Percentiles rank a stretch among this genome's conserved stretches.
Evolutionary conservation across 2,113 vertebrate species (phyloP).

Genomic region (Semnornis frantzii): DNA sequence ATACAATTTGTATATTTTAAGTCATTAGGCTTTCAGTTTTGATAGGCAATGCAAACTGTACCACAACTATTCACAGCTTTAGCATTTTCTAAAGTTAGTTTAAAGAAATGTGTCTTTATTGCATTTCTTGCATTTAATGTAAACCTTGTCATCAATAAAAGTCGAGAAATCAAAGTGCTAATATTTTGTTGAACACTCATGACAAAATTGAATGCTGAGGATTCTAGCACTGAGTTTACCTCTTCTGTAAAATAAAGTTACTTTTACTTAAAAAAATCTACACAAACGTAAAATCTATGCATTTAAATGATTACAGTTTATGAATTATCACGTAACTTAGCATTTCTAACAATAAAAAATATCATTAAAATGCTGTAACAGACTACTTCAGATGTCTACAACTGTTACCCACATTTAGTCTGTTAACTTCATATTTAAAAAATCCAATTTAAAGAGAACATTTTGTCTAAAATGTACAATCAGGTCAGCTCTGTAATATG

Average conservation of each 20-base stretch:
- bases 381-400: not conserved
- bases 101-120: not conserved
- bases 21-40: not conserved
- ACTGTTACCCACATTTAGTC: not conserved
- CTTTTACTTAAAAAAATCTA: not conserved
- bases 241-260: not conserved
- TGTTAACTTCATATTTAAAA: not conserved
- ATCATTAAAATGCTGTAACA: not conserved
- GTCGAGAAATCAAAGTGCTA: not conserved
- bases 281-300: not conserved
- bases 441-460: not conserved
- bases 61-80: not conserved
- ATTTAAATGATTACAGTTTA: not conserved
- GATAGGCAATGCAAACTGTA: not conserved
- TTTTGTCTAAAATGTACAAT: not conserved
- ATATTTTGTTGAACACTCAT: not conserved
- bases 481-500: not conserved
- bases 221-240: not conserved
- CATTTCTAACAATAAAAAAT: not conserved
- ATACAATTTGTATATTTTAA: not conserved
- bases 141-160: not conserved
- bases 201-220: not conserved
- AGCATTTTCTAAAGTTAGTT: not conserved
- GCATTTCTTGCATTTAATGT: not conserved
- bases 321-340: accelerated